Conservation (phyloP, 2,113 vertebrate genomes). For the Emberiza fucata region DNA sequence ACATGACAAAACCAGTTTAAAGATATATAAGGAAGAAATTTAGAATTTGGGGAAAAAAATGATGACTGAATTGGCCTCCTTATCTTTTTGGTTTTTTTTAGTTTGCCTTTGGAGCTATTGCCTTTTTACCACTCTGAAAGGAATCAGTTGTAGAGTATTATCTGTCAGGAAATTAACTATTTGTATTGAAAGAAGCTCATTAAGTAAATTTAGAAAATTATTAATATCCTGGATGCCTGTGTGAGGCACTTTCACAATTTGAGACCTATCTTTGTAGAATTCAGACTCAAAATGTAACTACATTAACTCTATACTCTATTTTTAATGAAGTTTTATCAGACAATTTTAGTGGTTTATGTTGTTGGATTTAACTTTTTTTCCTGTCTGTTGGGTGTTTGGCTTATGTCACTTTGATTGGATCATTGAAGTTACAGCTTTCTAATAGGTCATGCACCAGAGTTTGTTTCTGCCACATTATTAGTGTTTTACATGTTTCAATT, state of each 20-base stretch:
- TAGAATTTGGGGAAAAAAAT: background rate
- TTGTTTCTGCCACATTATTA: background rate
- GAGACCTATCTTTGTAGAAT: background rate
- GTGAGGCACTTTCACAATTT: background rate
- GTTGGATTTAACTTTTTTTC: background rate
- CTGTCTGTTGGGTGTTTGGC: background rate
- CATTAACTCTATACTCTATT: background rate
- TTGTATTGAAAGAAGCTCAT: background rate
- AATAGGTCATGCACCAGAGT: background rate
- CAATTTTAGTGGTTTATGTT: background rate
- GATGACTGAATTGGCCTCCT: background rate
- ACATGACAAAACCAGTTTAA: background rate
- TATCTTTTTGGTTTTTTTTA: background rate
- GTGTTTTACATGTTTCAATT: background rate
- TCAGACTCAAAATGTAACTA: background rate
- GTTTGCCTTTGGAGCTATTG: constrained; percentile 8
- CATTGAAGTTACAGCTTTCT: background rate
- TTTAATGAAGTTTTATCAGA: background rate
- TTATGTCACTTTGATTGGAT: background rate
- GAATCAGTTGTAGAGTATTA: constrained; percentile 35
- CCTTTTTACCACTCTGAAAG: constrained; percentile 16
- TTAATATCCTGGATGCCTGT: background rate
- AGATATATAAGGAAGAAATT: background rate
- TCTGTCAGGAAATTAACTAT: constrained; percentile 16
- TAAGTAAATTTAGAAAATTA: background rate